Conservation (phyloP, 1,140 invertebrate species). For the Diabrotica undecimpunctata region DNA sequence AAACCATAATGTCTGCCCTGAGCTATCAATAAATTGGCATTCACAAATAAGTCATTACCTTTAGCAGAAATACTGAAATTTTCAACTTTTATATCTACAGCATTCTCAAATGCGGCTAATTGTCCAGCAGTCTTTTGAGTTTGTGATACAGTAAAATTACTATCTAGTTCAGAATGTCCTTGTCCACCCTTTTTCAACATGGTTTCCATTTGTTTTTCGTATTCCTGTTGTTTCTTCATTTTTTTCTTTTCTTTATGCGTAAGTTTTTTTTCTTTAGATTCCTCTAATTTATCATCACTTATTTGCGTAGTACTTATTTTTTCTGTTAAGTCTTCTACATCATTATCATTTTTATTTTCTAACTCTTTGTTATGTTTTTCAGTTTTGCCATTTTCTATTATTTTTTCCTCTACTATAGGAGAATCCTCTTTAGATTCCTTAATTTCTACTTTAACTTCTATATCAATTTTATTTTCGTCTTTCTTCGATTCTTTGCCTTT, state of each 20-base stretch:
- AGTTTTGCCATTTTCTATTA: constrained; percentile 9
- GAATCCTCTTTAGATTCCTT: constrained; percentile 1
- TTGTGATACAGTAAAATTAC: constrained; percentile 96
- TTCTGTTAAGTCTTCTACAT: constrained; percentile 30
- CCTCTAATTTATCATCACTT: constrained; percentile 21
- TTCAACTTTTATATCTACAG: constrained; percentile 97
- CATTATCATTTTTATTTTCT: constrained; percentile 11
- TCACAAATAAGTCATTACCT: constrained; percentile 96
- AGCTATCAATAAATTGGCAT: constrained; percentile 92
- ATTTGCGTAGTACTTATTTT: constrained; percentile 32
- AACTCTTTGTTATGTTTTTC: constrained; percentile 17
- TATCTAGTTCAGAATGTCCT: constrained; percentile 82
- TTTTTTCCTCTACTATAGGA: background rate
- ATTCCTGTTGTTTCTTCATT: constrained; percentile 87
- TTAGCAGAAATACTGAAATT: constrained; percentile 97
- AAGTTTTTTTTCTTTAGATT: constrained; percentile 63
- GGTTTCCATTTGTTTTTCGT: constrained; percentile 86
- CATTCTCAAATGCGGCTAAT: constrained; percentile 83
- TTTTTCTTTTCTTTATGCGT: constrained; percentile 96
- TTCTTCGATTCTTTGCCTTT: constrained; percentile 31
- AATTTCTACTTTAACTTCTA: constrained; percentile 6
- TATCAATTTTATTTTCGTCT: constrained; percentile 29
- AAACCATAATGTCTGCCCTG: constrained; percentile 93
- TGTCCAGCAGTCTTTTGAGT: constrained; percentile 83
- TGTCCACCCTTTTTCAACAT: constrained; percentile 84